Conservation (phyloP, 2,797 vertebrate species). For the Mycteria americana region DNA sequence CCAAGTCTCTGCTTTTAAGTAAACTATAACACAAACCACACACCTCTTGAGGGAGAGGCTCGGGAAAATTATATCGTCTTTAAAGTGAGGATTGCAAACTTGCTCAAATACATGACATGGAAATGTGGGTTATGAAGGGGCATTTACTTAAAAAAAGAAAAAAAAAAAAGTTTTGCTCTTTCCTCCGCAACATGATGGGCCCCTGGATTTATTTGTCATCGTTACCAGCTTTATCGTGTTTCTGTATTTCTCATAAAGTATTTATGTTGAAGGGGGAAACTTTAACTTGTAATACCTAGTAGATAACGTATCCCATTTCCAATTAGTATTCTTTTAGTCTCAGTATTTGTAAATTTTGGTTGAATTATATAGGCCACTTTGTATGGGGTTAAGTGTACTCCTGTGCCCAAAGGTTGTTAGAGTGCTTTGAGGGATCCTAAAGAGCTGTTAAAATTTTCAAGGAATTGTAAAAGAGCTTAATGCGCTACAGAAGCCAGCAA, state of each 20-base stretch:
- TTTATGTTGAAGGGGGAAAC: neutral
- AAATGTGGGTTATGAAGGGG: neutral
- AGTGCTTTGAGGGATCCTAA: neutral
- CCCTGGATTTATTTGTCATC: neutral
- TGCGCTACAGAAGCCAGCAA: neutral
- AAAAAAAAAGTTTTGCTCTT: neutral
- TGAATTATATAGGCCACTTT: neutral
- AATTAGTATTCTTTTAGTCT: neutral
- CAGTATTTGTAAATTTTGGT: neutral
- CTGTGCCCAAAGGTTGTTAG: neutral
- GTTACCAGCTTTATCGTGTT: neutral
- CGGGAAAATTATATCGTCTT: conserved; percentile 9
- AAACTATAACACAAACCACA: conserved; percentile 28
- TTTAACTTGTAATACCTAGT: neutral
- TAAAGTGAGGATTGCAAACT: conserved; percentile 1
- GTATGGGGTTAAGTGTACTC: neutral
- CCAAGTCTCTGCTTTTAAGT: conserved; percentile 3
- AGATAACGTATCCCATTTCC: neutral
- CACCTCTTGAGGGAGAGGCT: conserved; percentile 30
- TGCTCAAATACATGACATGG: neutral
- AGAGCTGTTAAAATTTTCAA: neutral
- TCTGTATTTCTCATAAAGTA: neutral
- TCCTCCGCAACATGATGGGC: fast-evolving
- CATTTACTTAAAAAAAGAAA: neutral
- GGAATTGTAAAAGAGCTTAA: neutral